Conservation (phyloP, 37 sponge, comb jelly and placozoan genomes). For the Aplysina aerophoba region DNA sequence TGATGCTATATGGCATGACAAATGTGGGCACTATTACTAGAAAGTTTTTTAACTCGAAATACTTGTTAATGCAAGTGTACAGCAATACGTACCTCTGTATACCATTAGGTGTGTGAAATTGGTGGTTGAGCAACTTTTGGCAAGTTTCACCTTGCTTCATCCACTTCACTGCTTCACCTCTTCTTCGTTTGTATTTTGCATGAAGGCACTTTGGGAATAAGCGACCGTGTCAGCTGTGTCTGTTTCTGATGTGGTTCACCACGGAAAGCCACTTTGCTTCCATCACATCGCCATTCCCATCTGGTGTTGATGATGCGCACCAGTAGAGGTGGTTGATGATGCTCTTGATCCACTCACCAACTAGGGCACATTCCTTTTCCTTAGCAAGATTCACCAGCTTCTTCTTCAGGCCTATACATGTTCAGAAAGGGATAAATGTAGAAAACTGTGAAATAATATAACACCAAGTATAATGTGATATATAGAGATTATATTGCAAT, state of each 20-base stretch:
- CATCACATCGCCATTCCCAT: slow-evolving; percentile 20
- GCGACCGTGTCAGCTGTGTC: neutral
- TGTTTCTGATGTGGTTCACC: slow-evolving; percentile 21
- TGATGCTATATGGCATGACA: too few relatives aligned
- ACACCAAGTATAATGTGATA: neutral
- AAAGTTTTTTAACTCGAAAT: too few relatives aligned
- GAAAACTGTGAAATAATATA: neutral
- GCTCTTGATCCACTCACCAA: slow-evolving; percentile 54
- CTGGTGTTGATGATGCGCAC: slow-evolving; percentile 31
- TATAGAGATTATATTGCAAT: neutral
- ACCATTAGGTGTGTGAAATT: neutral
- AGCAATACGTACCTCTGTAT: too few relatives aligned
- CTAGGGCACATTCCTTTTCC: slow-evolving; percentile 50
- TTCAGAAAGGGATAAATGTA: neutral
- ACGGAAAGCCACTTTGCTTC: slow-evolving; percentile 12
- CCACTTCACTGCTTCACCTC: slow-evolving; percentile 2
- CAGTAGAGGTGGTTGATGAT: slow-evolving; percentile 63
- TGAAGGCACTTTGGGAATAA: slow-evolving; percentile 28
- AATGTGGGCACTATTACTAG: too few relatives aligned
- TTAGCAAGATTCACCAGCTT: slow-evolving; percentile 40
- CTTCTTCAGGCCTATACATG: slow-evolving; percentile 23
- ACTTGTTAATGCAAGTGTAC: too few relatives aligned
- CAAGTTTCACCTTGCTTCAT: neutral
- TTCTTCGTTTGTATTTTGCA: neutral
- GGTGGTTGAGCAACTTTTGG: neutral